Evolutionary conservation across 2,113 vertebrate genomes (phyloP), one percentile per base, ranked within the genome.

Genomic region (Ciconia stormi): DNA sequence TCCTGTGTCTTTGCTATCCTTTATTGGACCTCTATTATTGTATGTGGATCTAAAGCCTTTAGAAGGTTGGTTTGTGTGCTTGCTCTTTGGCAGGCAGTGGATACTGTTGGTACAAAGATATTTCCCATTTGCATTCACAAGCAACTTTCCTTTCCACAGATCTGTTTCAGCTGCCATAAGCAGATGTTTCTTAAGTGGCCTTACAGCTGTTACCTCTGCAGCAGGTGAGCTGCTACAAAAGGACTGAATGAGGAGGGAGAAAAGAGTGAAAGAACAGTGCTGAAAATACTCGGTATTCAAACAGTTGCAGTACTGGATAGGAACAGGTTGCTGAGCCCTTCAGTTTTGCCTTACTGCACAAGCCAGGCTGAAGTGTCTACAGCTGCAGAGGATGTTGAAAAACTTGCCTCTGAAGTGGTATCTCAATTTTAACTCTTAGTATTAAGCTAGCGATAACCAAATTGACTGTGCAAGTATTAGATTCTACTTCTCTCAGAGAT

Each of bases 141-240:
- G 50, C 82, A 81, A 92, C 66, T 93, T 82, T 94, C 53, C 26
- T 82, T 83, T 79, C 90, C 87, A 65, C 90, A 98, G 98, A 87
- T 97, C 73, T 98, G 98, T 92, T 95, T 95, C 85, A 94, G 90
- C 93, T 98, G 98, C 90, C 56, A 20, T 63, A 97, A 94, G 93
- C 95, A 96, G 90, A 96, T 97, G 87, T 97, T 95, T 77, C 97
- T 98, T 49, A 91, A 97, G 82, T 98, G 98, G 98, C 97, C 95
- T 59, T 97, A 97, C 94, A 89, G 71, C 77, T 98, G 98, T 89
- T 96, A 97, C 95, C 95, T 98, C 63, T 98, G 98, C 94, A 97
- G 96, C 93, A 97, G 97, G 98, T 98, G 97, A 97, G 95, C 47
- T 94, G 72, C 34, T 83, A 82, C 30, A 72, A 95, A 93, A 82